Evolutionary conservation across 2,797 vertebrate species (phyloP).

Genomic region (Peromyscus nudipes): DNA sequence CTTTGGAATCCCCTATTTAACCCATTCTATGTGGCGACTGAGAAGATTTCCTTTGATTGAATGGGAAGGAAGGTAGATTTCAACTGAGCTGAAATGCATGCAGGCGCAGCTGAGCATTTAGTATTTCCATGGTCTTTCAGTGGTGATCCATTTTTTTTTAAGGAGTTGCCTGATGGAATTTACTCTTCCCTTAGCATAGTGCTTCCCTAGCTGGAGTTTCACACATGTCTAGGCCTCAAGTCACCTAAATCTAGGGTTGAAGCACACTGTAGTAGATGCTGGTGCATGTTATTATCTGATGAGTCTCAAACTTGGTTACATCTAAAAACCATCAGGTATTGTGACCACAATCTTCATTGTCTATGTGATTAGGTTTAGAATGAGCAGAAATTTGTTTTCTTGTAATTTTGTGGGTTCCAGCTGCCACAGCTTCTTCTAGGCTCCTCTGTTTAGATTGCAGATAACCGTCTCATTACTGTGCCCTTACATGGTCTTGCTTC

Average conservation of each 20-base stretch:
- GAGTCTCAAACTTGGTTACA: neutral
- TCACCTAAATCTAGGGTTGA: neutral
- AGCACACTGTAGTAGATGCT: neutral
- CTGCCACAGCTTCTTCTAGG: neutral
- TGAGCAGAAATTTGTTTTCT: conserved; percentile 10
- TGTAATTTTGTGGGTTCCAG: neutral
- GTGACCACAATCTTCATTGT: neutral
- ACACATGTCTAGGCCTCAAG: neutral
- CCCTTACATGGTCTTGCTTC: neutral
- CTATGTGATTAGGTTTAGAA: neutral
- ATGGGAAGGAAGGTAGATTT: neutral
- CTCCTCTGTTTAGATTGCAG: neutral
- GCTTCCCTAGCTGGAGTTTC: neutral
- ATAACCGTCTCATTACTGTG: neutral
- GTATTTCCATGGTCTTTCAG: neutral
- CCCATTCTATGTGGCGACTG: too few species aligned
- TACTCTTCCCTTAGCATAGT: neutral
- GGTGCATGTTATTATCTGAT: neutral
- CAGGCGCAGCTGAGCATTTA: neutral
- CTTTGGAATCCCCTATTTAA: neutral
- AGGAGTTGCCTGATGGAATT: neutral
- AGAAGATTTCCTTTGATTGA: neutral
- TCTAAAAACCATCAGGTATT: neutral
- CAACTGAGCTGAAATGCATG: neutral
- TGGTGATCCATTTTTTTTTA: neutral